Percentiles rank a stretch among this genome's conserved stretches.
Conservation (phyloP, 2,797 vertebrate species). For the Dallia pectoralis region DNA sequence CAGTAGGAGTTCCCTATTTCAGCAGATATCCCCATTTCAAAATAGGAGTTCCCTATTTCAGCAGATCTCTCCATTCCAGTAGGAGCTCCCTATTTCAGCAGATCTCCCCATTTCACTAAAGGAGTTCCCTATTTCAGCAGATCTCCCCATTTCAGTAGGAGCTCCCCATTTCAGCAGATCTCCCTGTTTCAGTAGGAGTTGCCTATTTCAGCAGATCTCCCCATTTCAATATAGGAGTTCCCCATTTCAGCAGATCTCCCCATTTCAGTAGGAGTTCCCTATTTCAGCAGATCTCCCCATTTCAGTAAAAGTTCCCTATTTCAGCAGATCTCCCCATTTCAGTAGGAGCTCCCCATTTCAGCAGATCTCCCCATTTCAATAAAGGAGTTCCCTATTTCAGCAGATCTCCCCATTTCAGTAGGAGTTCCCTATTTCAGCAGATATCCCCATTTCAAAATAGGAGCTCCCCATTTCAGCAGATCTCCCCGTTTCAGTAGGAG, state of each 20-base stretch:
- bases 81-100: neutral
- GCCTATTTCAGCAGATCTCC: neutral
- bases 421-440: neutral
- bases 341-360: neutral
- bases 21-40: neutral
- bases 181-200: neutral
- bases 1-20: neutral
- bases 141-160: neutral
- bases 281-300: neutral
- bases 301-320: neutral
- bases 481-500: neutral
- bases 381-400: neutral
- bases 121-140: neutral
- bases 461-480: neutral
- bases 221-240: neutral
- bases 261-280: neutral
- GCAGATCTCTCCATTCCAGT: neutral
- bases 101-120: neutral
- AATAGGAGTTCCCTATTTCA: neutral
- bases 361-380: neutral
- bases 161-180: neutral
- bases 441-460: neutral
- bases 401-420: neutral
- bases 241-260: neutral
- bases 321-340: neutral